Conservation (phyloP, 1,140 invertebrate genomes). For the Callitettix versicolor region DNA sequence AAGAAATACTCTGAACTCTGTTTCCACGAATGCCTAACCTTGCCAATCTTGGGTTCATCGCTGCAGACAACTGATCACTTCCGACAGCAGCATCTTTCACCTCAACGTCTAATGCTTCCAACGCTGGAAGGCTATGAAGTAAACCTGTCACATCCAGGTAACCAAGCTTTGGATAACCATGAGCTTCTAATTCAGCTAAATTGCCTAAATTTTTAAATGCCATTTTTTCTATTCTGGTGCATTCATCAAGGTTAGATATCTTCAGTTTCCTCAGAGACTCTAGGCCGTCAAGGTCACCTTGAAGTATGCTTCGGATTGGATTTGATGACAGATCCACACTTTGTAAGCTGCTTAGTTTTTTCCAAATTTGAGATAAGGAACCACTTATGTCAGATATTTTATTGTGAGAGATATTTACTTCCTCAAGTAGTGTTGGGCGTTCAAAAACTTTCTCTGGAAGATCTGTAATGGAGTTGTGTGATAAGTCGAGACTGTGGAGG, state of each 20-base stretch:
- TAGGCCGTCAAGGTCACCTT: constrained; percentile 61
- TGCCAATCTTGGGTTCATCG: constrained; percentile 65
- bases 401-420: constrained; percentile 67
- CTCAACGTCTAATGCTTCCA: constrained; percentile 69
- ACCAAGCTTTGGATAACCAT: constrained; percentile 63
- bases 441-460: constrained; percentile 58
- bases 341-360: constrained; percentile 53
- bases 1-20: constrained; percentile 63
- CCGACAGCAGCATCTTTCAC: constrained; percentile 72
- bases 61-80: constrained; percentile 67
- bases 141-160: constrained; percentile 75
- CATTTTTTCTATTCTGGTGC: constrained; percentile 67
- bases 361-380: constrained; percentile 43
- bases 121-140: constrained; percentile 52
- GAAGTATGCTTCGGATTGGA: constrained; percentile 55
- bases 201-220: constrained; percentile 64
- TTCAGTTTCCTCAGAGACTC: constrained; percentile 50
- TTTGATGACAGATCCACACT: constrained; percentile 68
- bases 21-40: constrained; percentile 62
- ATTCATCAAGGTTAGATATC: constrained; percentile 53
- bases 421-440: constrained; percentile 64
- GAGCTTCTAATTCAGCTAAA: constrained; percentile 54
- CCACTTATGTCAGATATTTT: constrained; percentile 46
- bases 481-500: constrained; percentile 68
- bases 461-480: constrained; percentile 57